A percentile compares a stretch with the other conserved stretches of the same genome.
phyloP scores from a whole-genome alignment of 2,113 vertebrate genomes.

The Heterotilapia buettikoferi region DNA sequence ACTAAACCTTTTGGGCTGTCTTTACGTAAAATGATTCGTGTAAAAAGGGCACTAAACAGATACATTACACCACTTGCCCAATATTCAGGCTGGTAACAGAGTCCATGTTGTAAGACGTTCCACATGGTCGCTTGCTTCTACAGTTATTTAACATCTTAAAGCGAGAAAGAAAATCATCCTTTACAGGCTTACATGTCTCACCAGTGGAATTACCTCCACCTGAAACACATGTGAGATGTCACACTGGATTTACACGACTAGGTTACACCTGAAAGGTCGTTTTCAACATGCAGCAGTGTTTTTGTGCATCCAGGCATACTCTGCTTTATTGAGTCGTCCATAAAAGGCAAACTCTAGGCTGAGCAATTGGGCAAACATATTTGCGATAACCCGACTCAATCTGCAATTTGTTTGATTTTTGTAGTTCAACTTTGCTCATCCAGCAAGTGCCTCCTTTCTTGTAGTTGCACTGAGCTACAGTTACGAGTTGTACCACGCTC shows the following conservation, averaged over 20 bases:
- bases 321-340: not conserved
- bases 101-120: accelerated
- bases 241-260: not conserved
- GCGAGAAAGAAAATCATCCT: not conserved
- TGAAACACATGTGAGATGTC: not conserved
- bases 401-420: not conserved
- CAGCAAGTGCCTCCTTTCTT: not conserved
- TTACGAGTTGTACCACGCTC: not conserved
- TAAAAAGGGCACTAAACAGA: not conserved
- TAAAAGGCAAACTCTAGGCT: not conserved
- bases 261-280: not conserved
- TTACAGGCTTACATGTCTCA: not conserved
- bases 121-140: accelerated
- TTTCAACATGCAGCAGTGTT: not conserved
- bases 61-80: not conserved
- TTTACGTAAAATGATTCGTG: not conserved
- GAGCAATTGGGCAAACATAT: not conserved
- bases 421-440: not conserved
- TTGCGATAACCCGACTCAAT: not conserved
- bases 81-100: not conserved
- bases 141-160: not conserved
- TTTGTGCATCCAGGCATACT: accelerated
- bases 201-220: not conserved
- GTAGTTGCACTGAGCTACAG: not conserved
- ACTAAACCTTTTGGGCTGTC: not conserved